Base-by-base conservation (phyloP, 53 echinoderm and acorn worm species). In the Crossaster papposus region DNA sequence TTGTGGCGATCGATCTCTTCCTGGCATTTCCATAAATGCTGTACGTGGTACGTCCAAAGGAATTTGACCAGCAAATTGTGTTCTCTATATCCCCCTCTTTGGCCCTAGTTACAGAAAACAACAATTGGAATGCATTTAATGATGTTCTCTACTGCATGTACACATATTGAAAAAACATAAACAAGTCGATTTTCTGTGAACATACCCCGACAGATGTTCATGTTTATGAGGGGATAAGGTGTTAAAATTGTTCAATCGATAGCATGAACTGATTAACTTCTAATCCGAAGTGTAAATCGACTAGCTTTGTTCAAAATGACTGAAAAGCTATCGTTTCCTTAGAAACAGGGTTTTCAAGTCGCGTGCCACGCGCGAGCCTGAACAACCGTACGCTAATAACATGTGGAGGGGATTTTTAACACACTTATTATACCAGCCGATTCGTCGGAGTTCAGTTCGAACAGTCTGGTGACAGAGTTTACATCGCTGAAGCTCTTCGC, bases 311-410 rank as follows among this genome's bases (percentile, higher is more conserved):
- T 53, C 58, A 70, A 26, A 70, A 86, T 51, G 33, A 26, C 77
- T 54, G 35, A n/a, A 36, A 72, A 87, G 77, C 77, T 58, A 75
- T 76, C 30, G n/a, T 58, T 87, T 87, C 23, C 75, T 22, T 54
- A 72, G 85, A 37, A 63, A 77, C 76, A 20, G 62, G n/a, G 87
- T 62, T 77, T 87, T 63, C 7, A 62, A 52, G 54, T 91, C 91
- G 91, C 91, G 91, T 91, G 91, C 85, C 91, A 75, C 26, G 85
- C 82, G 68, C 62, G 73, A 71, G 78, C 70, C 73, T 91, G 77
- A 44, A 72, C 89, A 92, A 92, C 89, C 79, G 75, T 89, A 92
- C 89, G 92, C 82, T 80, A 92, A 92, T 92, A 29, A 79, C 44
- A 87, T 91, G 73, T 88, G 87, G 70, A 44, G 34, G 53, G 53